These are phyloP conservation scores for Octodon degus DNA, from an alignment of 2,113 vertebrate genomes.

Conservation along the genomic window DNA sequence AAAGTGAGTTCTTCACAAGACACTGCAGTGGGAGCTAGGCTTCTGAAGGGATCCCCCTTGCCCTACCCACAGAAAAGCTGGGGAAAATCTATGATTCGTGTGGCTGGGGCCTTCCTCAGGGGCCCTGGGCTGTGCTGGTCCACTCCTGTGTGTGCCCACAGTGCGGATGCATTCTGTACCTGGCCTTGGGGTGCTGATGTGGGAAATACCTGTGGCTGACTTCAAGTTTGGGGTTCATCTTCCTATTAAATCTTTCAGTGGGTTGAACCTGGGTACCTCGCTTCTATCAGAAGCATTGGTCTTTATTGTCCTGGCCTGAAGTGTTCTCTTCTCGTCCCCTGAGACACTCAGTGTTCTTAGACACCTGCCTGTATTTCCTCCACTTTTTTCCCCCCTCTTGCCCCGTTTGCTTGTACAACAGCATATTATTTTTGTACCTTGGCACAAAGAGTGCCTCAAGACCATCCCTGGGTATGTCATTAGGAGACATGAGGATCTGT, in stretches of 20 bases:
- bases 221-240: background rate
- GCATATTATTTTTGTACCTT: background rate
- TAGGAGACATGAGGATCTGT: background rate
- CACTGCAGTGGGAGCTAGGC: accelerated
- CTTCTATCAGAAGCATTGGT: background rate
- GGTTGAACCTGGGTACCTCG: background rate
- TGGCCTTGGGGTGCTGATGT: background rate
- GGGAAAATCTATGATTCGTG: background rate
- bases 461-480: background rate
- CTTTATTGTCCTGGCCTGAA: background rate
- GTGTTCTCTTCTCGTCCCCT: background rate
- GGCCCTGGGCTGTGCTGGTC: background rate
- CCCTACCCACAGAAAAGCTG: background rate
- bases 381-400: background rate
- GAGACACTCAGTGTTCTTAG: background rate
- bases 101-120: background rate
- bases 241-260: background rate
- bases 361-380: background rate
- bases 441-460: background rate
- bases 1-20: background rate
- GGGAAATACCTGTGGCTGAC: background rate
- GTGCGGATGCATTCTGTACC: background rate
- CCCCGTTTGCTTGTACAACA: background rate
- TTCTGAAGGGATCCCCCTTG: background rate
- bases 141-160: accelerated